A percentile compares a stretch with the other conserved stretches of the same genome.
phyloP scores from a whole-genome alignment of 2,113 vertebrate species.

The Paradisaea rubra region DNA sequence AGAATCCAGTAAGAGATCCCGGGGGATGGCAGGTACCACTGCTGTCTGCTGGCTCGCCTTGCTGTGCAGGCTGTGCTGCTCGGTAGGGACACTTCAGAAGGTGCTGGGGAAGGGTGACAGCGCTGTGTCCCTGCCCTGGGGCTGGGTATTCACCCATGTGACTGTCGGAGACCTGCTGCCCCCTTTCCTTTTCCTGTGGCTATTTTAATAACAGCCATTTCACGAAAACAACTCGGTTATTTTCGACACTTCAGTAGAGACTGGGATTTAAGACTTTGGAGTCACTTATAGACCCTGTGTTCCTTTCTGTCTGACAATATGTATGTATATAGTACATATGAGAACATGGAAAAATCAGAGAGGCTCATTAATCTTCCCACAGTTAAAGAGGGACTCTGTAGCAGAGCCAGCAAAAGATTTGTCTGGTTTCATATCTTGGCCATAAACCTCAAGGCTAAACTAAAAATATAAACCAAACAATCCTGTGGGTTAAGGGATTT shows the following conservation, averaged over 20 bases:
- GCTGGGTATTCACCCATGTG: neutral
- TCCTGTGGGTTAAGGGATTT: neutral
- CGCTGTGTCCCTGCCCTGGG: fast-evolving
- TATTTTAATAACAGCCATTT: neutral
- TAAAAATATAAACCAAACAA: conserved; percentile 12
- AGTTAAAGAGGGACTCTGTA: neutral
- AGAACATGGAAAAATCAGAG: neutral
- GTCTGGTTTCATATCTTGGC: conserved; percentile 2
- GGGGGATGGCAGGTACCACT: neutral
- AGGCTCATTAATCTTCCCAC: neutral
- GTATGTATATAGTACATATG: neutral
- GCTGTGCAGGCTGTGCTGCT: neutral
- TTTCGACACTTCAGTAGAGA: neutral
- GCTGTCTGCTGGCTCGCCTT: neutral
- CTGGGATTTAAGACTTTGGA: neutral
- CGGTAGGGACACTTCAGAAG: neutral
- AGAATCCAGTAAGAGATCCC: neutral
- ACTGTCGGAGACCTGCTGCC: neutral
- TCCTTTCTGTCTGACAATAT: neutral
- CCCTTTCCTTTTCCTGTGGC: neutral
- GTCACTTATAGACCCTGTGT: neutral
- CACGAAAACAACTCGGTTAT: neutral
- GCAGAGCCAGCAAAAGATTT: conserved; percentile 8
- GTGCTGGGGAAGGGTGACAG: neutral
- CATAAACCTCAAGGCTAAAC: neutral